Base-by-base conservation (phyloP, 2,888 invertebrate species). In the Odontomyia ornata region DNA sequence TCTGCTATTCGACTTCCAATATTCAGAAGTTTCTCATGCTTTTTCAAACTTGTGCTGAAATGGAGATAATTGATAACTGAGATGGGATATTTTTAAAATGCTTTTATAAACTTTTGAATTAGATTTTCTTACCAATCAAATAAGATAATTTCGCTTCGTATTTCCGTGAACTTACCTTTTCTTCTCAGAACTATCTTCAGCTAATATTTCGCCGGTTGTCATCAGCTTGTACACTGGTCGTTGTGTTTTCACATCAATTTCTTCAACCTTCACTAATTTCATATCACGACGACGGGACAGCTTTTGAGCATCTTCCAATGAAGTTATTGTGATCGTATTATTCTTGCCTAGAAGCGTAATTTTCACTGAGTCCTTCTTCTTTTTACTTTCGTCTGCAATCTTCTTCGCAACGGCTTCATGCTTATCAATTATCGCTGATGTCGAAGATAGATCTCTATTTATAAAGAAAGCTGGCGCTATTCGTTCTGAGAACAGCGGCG, bases 151-250 rank as follows among this genome's bases (percentile, higher is more conserved):
- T 36, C 36, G 36, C 5, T 5, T 36, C 5, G 5, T 5, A 3
- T 36, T 5, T 36, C 36, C 36, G 36, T 9, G 13, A 52, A 43
- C 13, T 60, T 28, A 43, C 64, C 47, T 62, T 23, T 75, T 64
- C 15, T 27, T 46, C 15, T 73, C 60, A 2, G 60, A 1, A 21
- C 27, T 30, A 82, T 92, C 92, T 82, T 91, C 91, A 56, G 89
- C 85, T 77, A 91, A 88, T 84, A 91, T 90, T 83, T 93, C 91
- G n/a, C 89, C 84, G 78, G 89, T 89, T 1, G 92, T 89, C 89
- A 93, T 89, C 67, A 94, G 85, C 89, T 91, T 91, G 82, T 93
- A 95, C 13, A 92, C 87, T 13, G 92, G 90, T 60, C 93, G 88
- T 43, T 91, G 89, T 0, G 91, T 91, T 86, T 93, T 93, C 0